Base-by-base conservation (phyloP, 2,888 invertebrate genomes). In the Rugalucina vietnamica region DNA sequence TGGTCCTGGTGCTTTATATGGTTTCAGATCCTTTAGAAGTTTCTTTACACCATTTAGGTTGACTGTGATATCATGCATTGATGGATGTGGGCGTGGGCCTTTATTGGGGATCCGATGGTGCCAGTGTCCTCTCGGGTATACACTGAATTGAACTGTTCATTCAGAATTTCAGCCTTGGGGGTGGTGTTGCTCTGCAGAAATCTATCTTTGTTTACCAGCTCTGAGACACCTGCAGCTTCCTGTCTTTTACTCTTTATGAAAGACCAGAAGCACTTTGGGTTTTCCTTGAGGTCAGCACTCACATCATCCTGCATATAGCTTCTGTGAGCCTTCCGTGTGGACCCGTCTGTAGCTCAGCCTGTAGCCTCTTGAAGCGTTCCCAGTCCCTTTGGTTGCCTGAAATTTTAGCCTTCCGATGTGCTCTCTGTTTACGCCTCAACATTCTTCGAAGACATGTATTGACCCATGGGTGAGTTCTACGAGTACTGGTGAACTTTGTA, bases 121-220 rank as follows among this genome's bases (percentile, higher is more conserved):
- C 24, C 12, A 34, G 34, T 65, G 34, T 65, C 65, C 34, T 79
- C 57, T 24, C 50, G 43, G 12, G 79, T 69, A 32, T 43, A 77
- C 24, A 77, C 77, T 12, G 77, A 77, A 24, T 77, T 36, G 39
- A 77, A 77, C 36, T 79, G 79, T 5, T 54, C 34, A 34, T 79
- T 79, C n/a, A 79, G 72, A 1, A 79, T 72, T 34, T 79, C 39
- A 18, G 79, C 79, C 34, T 79, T 79, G 27, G 43, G 24, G 1
- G 24, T 21, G 0, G 34, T 18, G 14, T 72, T 57, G 24, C 72
- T 72, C 29, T 57, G 50, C n/a, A 79, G 32, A 24, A 54, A 50
- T 32, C 72, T 72, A 32, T 65, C 34, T 4, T 72, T 29, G 36
- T 72, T 71, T 37, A 29, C 12, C 43, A 79, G 43, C 10, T 50